A percentile compares a stretch with the other conserved stretches of the same genome.
Conservation (phyloP, 1,140 invertebrate genomes). For the Drosophila bifasciata region DNA sequence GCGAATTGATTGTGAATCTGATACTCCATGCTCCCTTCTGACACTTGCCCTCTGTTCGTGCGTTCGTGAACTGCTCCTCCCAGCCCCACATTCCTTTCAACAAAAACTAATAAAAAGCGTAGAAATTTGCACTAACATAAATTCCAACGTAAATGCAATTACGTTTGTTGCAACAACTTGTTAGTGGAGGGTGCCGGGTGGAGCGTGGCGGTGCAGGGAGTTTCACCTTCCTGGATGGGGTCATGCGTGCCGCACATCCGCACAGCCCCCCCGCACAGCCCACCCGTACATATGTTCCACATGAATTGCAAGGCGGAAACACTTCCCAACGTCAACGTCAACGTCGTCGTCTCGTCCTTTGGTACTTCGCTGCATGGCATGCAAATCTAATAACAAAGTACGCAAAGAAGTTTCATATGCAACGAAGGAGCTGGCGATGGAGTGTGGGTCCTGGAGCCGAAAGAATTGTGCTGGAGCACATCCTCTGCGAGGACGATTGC, state of each 20-base stretch:
- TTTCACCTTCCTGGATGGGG: conserved; percentile 3
- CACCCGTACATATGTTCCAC: conserved; percentile 38
- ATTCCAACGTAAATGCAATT: conserved; percentile 75
- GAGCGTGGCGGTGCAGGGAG: neutral
- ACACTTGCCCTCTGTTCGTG: neutral
- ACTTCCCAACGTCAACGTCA: conserved; percentile 25
- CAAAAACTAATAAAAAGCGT: conserved; percentile 29
- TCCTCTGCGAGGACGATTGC: conserved; percentile 23
- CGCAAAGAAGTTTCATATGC: conserved; percentile 53
- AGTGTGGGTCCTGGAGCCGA: conserved; percentile 24
- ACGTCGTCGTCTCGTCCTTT: conserved; percentile 14
- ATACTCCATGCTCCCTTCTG: neutral
- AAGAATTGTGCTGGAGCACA: neutral
- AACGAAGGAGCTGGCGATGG: conserved; percentile 40
- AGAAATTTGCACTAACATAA: conserved; percentile 61
- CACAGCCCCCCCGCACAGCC: neutral
- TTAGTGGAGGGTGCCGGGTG: conserved; percentile 1
- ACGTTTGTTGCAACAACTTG: conserved; percentile 64
- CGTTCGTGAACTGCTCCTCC: neutral
- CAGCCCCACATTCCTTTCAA: neutral
- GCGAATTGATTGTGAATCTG: neutral
- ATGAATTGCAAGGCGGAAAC: conserved; percentile 46
- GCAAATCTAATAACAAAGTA: conserved; percentile 74
- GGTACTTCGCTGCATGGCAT: conserved; percentile 30
- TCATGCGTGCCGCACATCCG: conserved; percentile 20